Evolutionary conservation across 1,140 invertebrate species (phyloP), one percentile per base, ranked within the genome.

Genomic region (Coptotermes formosanus): DNA sequence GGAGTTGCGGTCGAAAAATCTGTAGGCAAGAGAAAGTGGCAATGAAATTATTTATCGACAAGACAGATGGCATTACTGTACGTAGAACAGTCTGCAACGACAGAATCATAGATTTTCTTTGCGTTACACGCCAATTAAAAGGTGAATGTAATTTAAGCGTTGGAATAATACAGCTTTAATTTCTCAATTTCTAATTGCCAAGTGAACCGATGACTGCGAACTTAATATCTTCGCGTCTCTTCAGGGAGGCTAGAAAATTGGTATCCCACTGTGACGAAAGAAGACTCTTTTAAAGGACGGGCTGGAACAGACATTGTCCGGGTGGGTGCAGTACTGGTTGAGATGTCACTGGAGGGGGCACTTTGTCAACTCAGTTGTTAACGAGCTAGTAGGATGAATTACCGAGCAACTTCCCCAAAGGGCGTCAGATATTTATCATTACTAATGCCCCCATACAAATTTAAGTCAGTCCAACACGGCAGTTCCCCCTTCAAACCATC

Each of bases 341-440:
- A 75, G 64, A 75, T 30, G n/a, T 75, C 64, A 30, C 64, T 30
- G 25, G 64, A 25, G n/a, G 30, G 25, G n/a, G n/a, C 64, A 75
- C 64, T 75, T 75, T 75, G 64, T 75, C 64, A 75, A 75, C 64
- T 75, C 64, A 75, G 25, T 75, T 25, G 64, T n/a, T 30, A 75
- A 9, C 59, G 59, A 23, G 59, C 59, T 64, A 8, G 25, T 23
- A 64, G 59, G 59, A 64, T 64, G 59, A 64, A 64, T 64, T 64
- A 19, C 59, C n/a, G 30, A 75, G 25, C n/a, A 30, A 75, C n/a
- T n/a, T 16, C 14, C 14, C 52, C 4, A 55, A 16, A 55, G 19
- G 52, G 52, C 64, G 25, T 75, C 64, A 75, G 25, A 30, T 75
- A 30, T 75, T 75, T 75, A 55, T 48, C 45, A 48, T 55, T 19